phyloP scores from a whole-genome alignment of 2,797 vertebrate species.

The Sciurus vulgaris region DNA sequence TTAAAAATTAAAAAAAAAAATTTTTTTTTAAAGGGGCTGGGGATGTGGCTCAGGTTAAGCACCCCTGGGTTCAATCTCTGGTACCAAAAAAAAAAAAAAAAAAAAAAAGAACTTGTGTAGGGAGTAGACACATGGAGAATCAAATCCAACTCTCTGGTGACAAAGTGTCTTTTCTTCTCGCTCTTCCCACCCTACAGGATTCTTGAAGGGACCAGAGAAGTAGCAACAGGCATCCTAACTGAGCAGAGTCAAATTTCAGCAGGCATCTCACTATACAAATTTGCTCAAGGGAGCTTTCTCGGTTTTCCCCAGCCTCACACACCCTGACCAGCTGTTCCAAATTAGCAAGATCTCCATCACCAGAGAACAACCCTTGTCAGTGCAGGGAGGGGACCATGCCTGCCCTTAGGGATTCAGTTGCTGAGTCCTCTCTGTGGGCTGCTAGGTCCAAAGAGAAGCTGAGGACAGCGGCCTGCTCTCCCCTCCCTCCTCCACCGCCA shows the following conservation, averaged over 20 bases:
- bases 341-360: slow-evolving; percentile 55
- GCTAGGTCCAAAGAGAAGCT: slow-evolving; percentile 36
- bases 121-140: not conserved
- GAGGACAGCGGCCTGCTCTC: slow-evolving; percentile 44
- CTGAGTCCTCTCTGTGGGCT: not conserved
- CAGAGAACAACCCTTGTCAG: not conserved
- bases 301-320: not conserved
- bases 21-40: too few species aligned
- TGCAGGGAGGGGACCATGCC: not conserved
- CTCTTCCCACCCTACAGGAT: not conserved
- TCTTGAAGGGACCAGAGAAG: not conserved
- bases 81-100: too few species aligned
- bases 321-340: slow-evolving; percentile 24
- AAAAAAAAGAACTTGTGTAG: too few species aligned
- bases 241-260: not conserved
- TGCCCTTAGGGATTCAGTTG: not conserved
- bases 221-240: not conserved
- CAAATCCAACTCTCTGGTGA: not conserved
- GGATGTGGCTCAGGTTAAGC: too few species aligned
- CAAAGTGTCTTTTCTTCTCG: not conserved
- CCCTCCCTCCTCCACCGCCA: not conserved
- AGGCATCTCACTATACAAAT: not conserved
- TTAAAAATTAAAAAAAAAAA: too few species aligned
- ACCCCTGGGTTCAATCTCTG: too few species aligned
- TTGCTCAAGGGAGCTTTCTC: not conserved